Base-by-base conservation (phyloP, 2,888 invertebrate species). In the Apotomis capreana region DNA sequence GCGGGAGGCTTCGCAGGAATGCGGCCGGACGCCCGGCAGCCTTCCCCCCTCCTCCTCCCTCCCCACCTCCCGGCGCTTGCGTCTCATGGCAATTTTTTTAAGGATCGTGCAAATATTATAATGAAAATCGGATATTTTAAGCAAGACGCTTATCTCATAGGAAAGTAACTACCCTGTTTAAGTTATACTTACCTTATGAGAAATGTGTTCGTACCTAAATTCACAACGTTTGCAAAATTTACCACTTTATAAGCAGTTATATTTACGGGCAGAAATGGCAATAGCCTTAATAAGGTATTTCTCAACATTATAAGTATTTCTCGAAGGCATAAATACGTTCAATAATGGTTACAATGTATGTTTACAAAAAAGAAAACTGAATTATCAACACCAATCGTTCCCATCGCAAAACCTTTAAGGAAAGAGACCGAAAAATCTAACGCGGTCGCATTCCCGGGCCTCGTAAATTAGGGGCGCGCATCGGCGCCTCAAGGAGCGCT, bases 401-500 rank as follows among this genome's bases (percentile, higher is more conserved):
- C 62, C 44, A 68, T n/a, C 55, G 70, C 67, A 58, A 65, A 72
- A 72, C 68, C 58, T 15, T 40, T 62, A 63, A 68, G 10, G 49
- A 67, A 71, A 71, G 85, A 86, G 87, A 86, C 83, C 82, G 82
- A 83, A 86, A 86, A 85, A 87, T 86, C 81, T 84, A 87, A 85
- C 85, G 85, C 89, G 87, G 88, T 87, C 90, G 89, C 90, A 89
- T 92, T 91, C 89, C 86, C 85, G 87, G 83, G 83, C 87, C 87
- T 90, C 89, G 91, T 91, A 92, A 92, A 92, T 91, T 89, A 91
- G 84, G 82, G 83, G 84, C 84, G 82, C 81, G 86, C 85, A 85
- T 89, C 89, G 91, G 90, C 91, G 92, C 90, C 87, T 89, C 87
- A 88, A 89, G 91, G 88, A 88, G 87, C 83, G 90, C 93, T 92